Conservation (phyloP, 2,797 vertebrate species). For the Bradypus variegatus region DNA sequence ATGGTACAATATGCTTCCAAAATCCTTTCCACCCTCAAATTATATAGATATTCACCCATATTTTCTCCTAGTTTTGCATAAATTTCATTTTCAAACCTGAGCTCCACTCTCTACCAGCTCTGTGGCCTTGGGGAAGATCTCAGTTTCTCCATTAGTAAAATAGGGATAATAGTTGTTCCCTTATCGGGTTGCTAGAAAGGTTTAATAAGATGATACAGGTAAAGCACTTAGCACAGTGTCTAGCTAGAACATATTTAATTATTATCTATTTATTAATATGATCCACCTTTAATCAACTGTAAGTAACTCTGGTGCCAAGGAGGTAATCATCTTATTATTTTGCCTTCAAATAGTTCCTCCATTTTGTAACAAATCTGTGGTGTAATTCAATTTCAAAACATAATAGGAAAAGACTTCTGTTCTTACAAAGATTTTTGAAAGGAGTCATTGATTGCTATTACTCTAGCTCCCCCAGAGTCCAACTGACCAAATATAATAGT, state of each 20-base stretch:
- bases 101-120: not conserved
- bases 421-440: not conserved
- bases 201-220: not conserved
- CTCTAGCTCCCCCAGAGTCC: not conserved
- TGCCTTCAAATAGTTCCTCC: not conserved
- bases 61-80: not conserved
- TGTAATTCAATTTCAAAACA: not conserved
- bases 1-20: not conserved
- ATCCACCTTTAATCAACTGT: not conserved
- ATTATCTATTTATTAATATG: not conserved
- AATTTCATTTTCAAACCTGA: slow-evolving; percentile 9
- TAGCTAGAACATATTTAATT: not conserved
- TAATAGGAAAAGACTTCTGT: not conserved
- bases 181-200: not conserved
- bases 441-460: not conserved
- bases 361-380: not conserved
- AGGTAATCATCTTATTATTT: not conserved
- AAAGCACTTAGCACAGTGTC: not conserved
- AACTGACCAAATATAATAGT: not conserved
- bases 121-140: not conserved
- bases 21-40: not conserved
- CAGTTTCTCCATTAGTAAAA: not conserved
- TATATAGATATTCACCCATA: not conserved
- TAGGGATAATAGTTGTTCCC: not conserved
- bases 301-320: not conserved